Evolutionary conservation across 2,888 invertebrate genomes (phyloP), one percentile per base, ranked within the genome.

Genomic region (Mimumesa dahlbomi): DNA sequence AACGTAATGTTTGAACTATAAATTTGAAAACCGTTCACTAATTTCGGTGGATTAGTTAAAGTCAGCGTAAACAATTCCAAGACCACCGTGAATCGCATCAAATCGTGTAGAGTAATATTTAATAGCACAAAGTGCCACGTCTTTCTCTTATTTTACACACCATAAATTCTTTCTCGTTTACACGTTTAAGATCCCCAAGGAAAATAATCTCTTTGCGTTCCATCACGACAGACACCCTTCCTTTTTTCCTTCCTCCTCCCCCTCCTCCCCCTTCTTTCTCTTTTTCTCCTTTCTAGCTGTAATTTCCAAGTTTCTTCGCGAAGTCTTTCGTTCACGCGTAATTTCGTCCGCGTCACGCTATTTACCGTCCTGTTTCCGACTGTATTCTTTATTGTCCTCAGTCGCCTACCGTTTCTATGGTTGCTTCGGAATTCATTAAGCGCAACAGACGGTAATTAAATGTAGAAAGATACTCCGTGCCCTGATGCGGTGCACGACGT

Each of bases 311-410:
- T 52, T 46, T 50, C 46, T 29, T 19, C 29, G 34, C 13, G 45
- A 46, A 38, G 62, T 14, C 53, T 18, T 18, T 25, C 62, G 54
- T 40, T 36, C 45, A 25, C 62, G 57, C 46, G 42, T 56, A 62
- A 46, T 45, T 62, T 29, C 52, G 54, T 48, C 40, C 48, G 29
- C 2, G 19, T 25, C 25, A 38, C 14, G 16, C 52, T 19, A 31
- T 58, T 48, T 58, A 13, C 29, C 14, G 19, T 58, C 38, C 40
- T 18, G 16, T 40, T 29, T 48, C 48, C 18, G 38, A 40, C 25
- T n/a, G 19, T 18, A 13, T 57, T 25, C 48, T 36, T 48, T 16
- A 16, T 16, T 1, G n/a, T 40, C 40, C 16, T 11, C 11, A 2
- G 2, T 34, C n/a, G 6, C 11, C 31, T 31, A 25, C 16, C 36